Conservation (phyloP, 53 echinoderm and acorn worm genomes). For the Echinarachnius parma region DNA sequence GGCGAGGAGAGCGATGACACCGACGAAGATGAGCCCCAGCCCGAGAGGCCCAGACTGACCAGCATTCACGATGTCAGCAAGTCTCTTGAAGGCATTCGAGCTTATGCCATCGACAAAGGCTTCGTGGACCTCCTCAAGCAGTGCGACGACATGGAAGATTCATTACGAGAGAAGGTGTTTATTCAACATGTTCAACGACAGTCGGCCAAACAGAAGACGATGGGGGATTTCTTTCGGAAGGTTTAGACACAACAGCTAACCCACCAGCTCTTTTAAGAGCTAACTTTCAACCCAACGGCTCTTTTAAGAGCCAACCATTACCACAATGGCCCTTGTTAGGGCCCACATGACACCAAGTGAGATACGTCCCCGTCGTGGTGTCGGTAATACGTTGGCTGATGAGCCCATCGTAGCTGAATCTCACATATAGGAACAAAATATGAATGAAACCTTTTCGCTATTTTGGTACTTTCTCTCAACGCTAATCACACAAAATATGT, state of each 20-base stretch:
- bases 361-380: conserved; percentile 14
- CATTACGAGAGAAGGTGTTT: background rate
- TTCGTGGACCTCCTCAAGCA: background rate
- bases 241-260: no score
- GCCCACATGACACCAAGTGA: conserved; percentile 6
- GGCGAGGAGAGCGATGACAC: background rate
- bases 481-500: no score
- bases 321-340: conserved; percentile 1
- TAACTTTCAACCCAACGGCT: conserved; percentile 7
- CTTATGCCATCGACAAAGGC: conserved; percentile 3
- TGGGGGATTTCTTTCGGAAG: background rate
- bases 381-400: conserved; percentile 6
- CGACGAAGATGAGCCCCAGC: background rate
- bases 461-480: no score
- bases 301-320: conserved; percentile 20
- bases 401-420: conserved; percentile 1
- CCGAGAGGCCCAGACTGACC: background rate
- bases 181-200: background rate
- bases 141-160: conserved; percentile 7
- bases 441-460: no score
- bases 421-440: background rate
- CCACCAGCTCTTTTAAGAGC: no score
- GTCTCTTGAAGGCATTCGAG: background rate
- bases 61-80: background rate
- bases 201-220: background rate